A percentile compares a stretch with the other conserved stretches of the same genome.
These are phyloP conservation scores for Bradysia coprophila DNA, from an alignment of 1,140 invertebrate species.

Conservation along the genomic window DNA sequence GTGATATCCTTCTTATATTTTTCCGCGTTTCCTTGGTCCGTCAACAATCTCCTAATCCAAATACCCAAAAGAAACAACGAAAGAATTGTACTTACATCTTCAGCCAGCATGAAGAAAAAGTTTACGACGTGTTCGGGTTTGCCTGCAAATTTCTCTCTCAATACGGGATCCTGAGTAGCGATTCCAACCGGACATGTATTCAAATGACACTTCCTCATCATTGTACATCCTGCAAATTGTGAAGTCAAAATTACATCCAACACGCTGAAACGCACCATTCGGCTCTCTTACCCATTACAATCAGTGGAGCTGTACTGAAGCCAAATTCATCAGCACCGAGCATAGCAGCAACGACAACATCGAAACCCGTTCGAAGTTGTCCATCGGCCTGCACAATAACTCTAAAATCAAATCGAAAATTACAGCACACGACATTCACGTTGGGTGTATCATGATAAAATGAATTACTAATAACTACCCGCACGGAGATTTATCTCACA, in stretches of 20 bases:
- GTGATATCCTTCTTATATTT: too few relatives aligned
- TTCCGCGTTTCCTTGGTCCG: not conserved
- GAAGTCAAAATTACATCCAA: not conserved
- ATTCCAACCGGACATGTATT: conserved; percentile 99
- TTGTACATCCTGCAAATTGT: conserved; percentile 64
- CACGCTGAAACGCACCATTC: not conserved
- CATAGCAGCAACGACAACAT: conserved; percentile 90
- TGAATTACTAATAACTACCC: conserved; percentile 1
- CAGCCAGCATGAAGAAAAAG: conserved; percentile 92
- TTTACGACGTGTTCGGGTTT: conserved; percentile 97
- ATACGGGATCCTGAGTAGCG: conserved; percentile 89
- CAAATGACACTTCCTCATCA: conserved; percentile 99
- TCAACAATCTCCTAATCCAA: too few relatives aligned
- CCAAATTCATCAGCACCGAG: conserved; percentile 97
- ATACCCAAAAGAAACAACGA: conserved; percentile 5
- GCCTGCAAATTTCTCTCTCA: conserved; percentile 92
- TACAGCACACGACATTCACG: not conserved
- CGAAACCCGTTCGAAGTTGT: conserved; percentile 84
- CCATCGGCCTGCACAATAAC: conserved; percentile 91
- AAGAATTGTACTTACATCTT: conserved; percentile 53
- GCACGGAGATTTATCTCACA: too few relatives aligned
- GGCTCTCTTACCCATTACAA: conserved; percentile 52
- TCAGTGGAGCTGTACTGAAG: conserved; percentile 95
- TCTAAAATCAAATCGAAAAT: conserved; percentile 23
- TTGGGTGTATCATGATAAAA: not conserved